Evolutionary conservation across 1,140 invertebrate genomes (phyloP).

Genomic region (Fopius arisanus): DNA sequence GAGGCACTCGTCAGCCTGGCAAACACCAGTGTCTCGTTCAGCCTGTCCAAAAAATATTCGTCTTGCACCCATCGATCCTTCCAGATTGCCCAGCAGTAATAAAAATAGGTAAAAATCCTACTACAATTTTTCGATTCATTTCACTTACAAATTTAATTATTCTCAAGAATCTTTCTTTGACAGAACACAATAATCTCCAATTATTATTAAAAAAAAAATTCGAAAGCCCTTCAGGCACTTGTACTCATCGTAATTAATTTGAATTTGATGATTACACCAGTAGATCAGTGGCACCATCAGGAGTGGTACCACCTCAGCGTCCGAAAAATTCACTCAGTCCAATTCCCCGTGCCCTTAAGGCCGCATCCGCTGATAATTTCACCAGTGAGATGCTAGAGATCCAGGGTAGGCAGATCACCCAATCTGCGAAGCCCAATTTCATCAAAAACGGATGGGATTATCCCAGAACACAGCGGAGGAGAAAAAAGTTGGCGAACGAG

Average conservation of each 20-base stretch:
- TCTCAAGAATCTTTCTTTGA: too few relatives aligned
- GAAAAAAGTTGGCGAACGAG: conserved; percentile 21
- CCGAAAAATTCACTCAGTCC: conserved; percentile 51
- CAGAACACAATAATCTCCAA: too few relatives aligned
- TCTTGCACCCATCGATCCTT: conserved; percentile 56
- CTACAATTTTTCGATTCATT: too few relatives aligned
- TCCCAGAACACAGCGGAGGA: conserved; percentile 14
- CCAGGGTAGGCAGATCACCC: conserved; percentile 31
- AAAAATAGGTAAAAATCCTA: conserved; percentile 50
- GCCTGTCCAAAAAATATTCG: conserved; percentile 57
- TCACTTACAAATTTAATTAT: too few relatives aligned
- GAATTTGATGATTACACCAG: neutral
- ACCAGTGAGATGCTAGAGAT: conserved; percentile 26
- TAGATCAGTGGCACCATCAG: conserved; percentile 34
- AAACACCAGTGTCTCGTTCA: conserved; percentile 45
- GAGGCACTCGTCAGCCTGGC: conserved; percentile 50
- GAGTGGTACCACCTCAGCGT: conserved; percentile 34
- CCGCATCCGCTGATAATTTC: neutral
- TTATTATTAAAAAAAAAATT: neutral
- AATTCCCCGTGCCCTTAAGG: conserved; percentile 40
- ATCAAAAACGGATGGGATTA: conserved; percentile 25
- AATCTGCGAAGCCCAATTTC: conserved; percentile 25
- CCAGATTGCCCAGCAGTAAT: conserved; percentile 47
- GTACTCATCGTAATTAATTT: neutral
- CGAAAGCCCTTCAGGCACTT: neutral